Percentiles rank a stretch among this genome's conserved stretches.
phyloP scores from a whole-genome alignment of 1,140 invertebrate species.

The Telenomus remus region DNA sequence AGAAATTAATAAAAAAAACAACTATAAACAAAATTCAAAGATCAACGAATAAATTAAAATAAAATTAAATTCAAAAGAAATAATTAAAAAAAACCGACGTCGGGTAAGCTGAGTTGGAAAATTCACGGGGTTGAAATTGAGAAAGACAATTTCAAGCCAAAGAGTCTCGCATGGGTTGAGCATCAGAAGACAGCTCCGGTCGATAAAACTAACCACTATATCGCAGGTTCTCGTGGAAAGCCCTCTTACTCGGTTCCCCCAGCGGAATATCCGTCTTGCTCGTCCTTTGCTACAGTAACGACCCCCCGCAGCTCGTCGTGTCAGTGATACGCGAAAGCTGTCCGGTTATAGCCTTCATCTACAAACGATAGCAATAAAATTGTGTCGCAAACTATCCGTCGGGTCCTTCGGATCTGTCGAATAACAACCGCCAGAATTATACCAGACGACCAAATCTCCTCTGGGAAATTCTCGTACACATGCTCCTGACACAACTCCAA shows the following conservation, averaged over 20 bases:
- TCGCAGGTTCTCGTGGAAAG: constrained; percentile 17
- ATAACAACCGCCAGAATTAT: too few relatives aligned
- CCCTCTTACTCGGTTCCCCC: constrained; percentile 19
- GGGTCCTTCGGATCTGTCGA: too few relatives aligned
- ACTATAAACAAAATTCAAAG: too few relatives aligned
- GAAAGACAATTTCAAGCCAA: constrained; percentile 20
- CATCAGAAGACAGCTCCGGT: constrained; percentile 17
- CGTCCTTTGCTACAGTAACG: constrained; percentile 25
- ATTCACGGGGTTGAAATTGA: not conserved
- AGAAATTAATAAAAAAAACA: too few relatives aligned
- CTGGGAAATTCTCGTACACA: too few relatives aligned
- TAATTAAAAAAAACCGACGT: too few relatives aligned
- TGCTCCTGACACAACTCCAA: too few relatives aligned
- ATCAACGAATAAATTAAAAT: too few relatives aligned
- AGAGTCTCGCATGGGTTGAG: constrained; percentile 24
- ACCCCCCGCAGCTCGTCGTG: constrained; percentile 12
- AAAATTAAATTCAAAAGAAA: too few relatives aligned
- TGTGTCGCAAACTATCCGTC: not conserved
- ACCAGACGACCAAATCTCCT: too few relatives aligned
- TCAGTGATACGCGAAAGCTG: constrained; percentile 10
- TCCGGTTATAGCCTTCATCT: too few relatives aligned
- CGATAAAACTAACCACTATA: constrained; percentile 36
- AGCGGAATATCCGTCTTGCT: constrained; percentile 24
- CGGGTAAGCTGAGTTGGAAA: too few relatives aligned
- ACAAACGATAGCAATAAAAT: not conserved